Evolutionary conservation across 2,797 vertebrate genomes (phyloP).

Genomic region (Perodicticus potto): DNA sequence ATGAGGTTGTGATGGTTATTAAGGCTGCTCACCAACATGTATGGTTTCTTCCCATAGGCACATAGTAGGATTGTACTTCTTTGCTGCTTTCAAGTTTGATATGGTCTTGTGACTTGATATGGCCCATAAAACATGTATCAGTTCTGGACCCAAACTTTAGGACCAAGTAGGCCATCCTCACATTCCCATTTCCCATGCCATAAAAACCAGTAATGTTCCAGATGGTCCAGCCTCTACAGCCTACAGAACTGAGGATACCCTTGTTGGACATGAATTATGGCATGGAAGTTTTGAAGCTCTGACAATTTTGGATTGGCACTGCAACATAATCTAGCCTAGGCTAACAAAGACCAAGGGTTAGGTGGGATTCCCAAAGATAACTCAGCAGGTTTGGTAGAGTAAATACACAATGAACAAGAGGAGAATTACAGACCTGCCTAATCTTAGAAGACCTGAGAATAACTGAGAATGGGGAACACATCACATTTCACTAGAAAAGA

Average conservation of each 20-base stretch:
- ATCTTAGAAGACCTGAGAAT: background rate
- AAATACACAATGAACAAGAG: background rate
- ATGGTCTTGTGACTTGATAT: background rate
- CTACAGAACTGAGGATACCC: background rate
- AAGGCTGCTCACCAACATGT: background rate
- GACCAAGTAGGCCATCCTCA: no score
- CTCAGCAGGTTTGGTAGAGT: background rate
- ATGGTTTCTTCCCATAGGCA: background rate
- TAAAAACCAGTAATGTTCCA: background rate
- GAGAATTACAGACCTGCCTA: background rate
- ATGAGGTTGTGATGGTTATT: background rate
- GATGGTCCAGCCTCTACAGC: background rate
- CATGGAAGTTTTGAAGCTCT: background rate
- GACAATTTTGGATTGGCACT: background rate
- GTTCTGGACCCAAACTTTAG: background rate
- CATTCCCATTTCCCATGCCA: background rate
- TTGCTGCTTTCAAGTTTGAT: background rate
- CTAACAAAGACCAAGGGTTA: background rate
- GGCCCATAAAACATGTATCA: background rate
- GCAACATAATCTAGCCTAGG: background rate
- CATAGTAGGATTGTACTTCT: background rate
- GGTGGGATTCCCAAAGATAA: background rate
- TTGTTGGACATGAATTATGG: background rate
- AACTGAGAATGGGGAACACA: background rate
- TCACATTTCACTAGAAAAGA: background rate